Evolutionary conservation across 2,888 invertebrate species (phyloP), one percentile per base, ranked within the genome.

Genomic region (Nemoura dubitans): DNA sequence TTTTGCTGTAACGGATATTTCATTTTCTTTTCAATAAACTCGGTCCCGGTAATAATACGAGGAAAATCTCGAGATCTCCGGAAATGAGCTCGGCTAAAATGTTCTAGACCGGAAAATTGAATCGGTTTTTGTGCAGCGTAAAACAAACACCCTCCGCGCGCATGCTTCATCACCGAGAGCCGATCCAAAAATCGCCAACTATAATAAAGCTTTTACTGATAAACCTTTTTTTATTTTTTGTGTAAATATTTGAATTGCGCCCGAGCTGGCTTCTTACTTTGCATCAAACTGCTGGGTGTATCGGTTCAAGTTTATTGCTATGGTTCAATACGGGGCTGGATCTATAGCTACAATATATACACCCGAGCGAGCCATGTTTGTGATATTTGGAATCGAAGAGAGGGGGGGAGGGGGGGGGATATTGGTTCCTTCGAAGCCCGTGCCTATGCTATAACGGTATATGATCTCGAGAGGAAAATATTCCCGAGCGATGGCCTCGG

Each of bases 361-460:
- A n/a, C n/a, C 36, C 36, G 5, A 10, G 5, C 78, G 78, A 26
- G 26, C 78, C 78, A 14, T 30, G 10, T 81, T 30, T 30, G 30
- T 21, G 29, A 29, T 28, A 81, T 81, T 29, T 30, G 26, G 81
- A 10, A 81, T 81, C 28, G 78, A 26, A 2, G 78, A 26, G 43
- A 16, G 25, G 0, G 7, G 43, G 43, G 78, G 16, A 2, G 78
- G 78, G 43, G 1, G 25, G 0, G 7, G 43, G 43, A 42, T 84
- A 84, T 84, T 84, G 84, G 84, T 27, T 84, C 25, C 83, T 30
- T 36, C 82, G 30, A n/a, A 3, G 1, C 42, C 43, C 36, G 25
- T 26, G 83, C 36, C 16, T 42, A 3, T 26, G 16, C 76, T 76
- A 5, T 10, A 28, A 26, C 28, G 10, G 27, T n/a, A 2, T 5